Base-by-base conservation (phyloP, 2,888 invertebrate species). In the Parnassius smintheus region DNA sequence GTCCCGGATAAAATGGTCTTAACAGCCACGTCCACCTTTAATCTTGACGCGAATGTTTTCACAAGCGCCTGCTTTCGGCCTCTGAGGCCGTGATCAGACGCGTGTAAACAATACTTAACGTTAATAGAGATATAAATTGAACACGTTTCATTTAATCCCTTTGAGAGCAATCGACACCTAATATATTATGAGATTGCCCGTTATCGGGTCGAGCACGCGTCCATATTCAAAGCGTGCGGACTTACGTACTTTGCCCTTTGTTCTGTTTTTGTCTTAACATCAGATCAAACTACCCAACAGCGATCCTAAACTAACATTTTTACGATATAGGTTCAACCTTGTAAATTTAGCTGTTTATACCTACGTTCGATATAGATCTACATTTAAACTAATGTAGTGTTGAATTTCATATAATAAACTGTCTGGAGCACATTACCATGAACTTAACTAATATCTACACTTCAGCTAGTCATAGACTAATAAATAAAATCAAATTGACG, bases 101-200 rank as follows among this genome's bases (percentile, higher is more conserved):
- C 78, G 79, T 81, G 86, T 88, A 91, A 91, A 91, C 90, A 91
- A 86, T 87, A 82, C 83, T 81, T 80, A 78, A 82, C 82, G 85
- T 83, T 91, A 91, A 91, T 91, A 88, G 88, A 91, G 91, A 91
- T 87, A 89, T 90, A 90, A 90, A 89, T 87, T 89, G 85, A 81
- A 78, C 76, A 78, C 80, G 82, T 85, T 86, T 81, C 82, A 83
- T 88, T 84, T 86, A 85, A 86, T 87, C 86, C 87, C 84, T 89
- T 87, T 85, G 83, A 83, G 75, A 78, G 77, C 77, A 80, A 85
- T 86, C 87, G 80, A 80, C 76, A 77, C 77, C 78, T 80, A 78
- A 76, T 66, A 64, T 75, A 76, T 85, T 81, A 82, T 76, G 78
- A 79, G 80, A 83, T 72, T 70, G 74, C 73, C 72, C 75, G 81